Base-by-base conservation (phyloP, 2,113 vertebrate genomes). In the Theristicus caerulescens region DNA sequence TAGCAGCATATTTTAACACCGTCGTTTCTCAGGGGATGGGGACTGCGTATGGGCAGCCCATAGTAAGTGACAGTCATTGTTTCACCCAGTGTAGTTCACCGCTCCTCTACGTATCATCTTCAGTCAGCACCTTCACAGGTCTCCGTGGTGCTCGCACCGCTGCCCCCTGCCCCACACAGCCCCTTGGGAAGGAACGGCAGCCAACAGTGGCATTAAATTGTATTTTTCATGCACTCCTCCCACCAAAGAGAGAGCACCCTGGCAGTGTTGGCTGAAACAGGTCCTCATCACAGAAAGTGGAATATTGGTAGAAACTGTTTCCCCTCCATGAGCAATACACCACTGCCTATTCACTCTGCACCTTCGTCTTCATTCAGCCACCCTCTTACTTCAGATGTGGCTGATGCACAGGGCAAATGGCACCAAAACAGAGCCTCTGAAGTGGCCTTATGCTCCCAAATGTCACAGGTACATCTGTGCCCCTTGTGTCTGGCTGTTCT, bases 391-490 rank as follows among this genome's bases (percentile, higher is more conserved):
- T 77, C 34, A 40, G 32, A 51, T 2, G 6, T 18, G 34, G 52
- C 74, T 27, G 59, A 14, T 36, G 16, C 25, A 17, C 0, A 2
- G 40, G 27, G n/a, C 13, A 55, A 32, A 17, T 5, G 24, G 25
- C 36, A 67, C 22, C 0, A 2, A 61, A 69, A 65, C 26, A 42
- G 16, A 52, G 65, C 13, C 44, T 78, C 52, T 72, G 52, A 42
- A 29, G 54, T 31, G 31, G 16, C 42, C 70, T 24, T 2, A 0
- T 65, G 32, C 29, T 76, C 52, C 67, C 46, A 72, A 20, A 62
- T 0, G 0, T 13, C 47, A 59, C 24, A 38, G 17, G 44, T 26
- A 10, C 0, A 0, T 72, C 29, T 74, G 36, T 51, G 27, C 3
- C 46, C 6, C 13, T 44, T 34, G 47, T 61, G 21, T 25, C 32